phyloP scores from a whole-genome alignment of 2,888 invertebrate species.

The Cyaniris semiargus region DNA sequence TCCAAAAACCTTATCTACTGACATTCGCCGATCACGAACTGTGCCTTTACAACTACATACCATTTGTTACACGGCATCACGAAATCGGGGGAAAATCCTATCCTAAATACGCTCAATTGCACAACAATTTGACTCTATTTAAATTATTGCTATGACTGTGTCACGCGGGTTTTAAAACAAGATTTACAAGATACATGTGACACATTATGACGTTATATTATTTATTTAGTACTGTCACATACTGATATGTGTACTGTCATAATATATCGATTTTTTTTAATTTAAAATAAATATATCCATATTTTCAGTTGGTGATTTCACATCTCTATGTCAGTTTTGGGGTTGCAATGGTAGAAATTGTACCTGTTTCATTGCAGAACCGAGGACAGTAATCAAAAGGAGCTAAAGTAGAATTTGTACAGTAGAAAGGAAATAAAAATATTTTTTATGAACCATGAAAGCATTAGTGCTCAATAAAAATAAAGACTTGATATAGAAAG shows the following conservation, averaged over 20 bases:
- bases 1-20: constrained; percentile 57
- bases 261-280: not conserved
- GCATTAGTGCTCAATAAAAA: too few species aligned
- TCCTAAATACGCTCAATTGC: constrained; percentile 48
- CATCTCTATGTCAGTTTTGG: not conserved
- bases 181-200: not conserved
- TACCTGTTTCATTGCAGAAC: too few species aligned
- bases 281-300: not conserved
- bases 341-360: not conserved
- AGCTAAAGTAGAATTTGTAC: too few species aligned
- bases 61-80: constrained; percentile 66
- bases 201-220: not conserved
- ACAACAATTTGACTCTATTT: constrained; percentile 6
- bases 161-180: not conserved
- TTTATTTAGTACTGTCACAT: not conserved
- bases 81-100: constrained; percentile 69
- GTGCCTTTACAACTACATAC: constrained; percentile 72
- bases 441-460: too few species aligned
- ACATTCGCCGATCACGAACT: constrained; percentile 67
- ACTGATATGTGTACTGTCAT: not conserved
- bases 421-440: too few species aligned
- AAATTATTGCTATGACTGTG: constrained; percentile 12
- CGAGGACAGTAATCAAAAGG: too few species aligned
- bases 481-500: too few species aligned
- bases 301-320: not conserved